Evolutionary conservation across 2,888 invertebrate species (phyloP).

Genomic region (Diadromus collaris): DNA sequence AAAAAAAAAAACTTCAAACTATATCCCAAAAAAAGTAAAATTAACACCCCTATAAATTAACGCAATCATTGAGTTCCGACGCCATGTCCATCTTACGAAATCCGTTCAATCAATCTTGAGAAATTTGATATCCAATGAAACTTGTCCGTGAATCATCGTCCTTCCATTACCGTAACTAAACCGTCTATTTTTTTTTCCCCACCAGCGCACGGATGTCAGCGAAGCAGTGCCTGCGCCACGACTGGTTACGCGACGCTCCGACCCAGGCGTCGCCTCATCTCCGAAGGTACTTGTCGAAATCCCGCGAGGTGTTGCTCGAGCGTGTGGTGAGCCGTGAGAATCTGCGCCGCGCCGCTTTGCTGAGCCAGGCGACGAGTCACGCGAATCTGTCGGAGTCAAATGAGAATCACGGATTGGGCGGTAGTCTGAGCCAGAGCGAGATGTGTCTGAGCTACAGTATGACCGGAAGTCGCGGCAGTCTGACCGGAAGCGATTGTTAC

Average conservation of each 20-base stretch:
- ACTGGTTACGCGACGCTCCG: slow-evolving; percentile 81
- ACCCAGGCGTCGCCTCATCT: slow-evolving; percentile 78
- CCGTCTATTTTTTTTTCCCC: slow-evolving; percentile 59
- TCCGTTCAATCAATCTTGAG: background rate
- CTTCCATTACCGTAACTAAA: background rate
- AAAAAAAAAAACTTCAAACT: background rate
- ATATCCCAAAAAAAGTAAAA: background rate
- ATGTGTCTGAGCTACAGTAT: slow-evolving; percentile 78
- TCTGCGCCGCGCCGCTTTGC: slow-evolving; percentile 74
- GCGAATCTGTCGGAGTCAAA: slow-evolving; percentile 71
- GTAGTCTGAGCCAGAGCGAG: slow-evolving; percentile 80
- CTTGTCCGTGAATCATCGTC: background rate
- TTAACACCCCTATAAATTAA: background rate
- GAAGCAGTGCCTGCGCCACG: slow-evolving; percentile 83
- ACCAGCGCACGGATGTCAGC: slow-evolving; percentile 82
- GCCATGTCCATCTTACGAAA: background rate
- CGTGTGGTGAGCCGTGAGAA: slow-evolving; percentile 79
- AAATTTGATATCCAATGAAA: background rate
- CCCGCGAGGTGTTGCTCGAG: slow-evolving; percentile 81
- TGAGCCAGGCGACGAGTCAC: slow-evolving; percentile 76
- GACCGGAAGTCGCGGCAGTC: slow-evolving; percentile 69
- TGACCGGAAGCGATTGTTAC: slow-evolving; percentile 71
- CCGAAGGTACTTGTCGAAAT: slow-evolving; percentile 81
- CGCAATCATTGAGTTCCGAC: background rate
- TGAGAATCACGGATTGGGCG: slow-evolving; percentile 64